Evolutionary conservation across 1,140 invertebrate genomes (phyloP), one percentile per base, ranked within the genome.

Genomic region (Drosophila parvula): DNA sequence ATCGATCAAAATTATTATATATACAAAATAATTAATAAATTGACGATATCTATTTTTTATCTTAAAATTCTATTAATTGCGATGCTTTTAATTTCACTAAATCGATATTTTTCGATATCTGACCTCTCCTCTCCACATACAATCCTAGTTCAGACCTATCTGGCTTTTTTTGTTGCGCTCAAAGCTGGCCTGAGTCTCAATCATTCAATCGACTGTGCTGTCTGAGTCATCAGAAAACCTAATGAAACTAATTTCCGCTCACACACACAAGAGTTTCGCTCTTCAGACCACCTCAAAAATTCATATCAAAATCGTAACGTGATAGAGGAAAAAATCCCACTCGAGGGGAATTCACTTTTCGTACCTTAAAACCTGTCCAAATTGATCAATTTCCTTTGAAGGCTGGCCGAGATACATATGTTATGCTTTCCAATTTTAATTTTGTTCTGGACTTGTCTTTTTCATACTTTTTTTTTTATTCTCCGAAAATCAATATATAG

Each of bases 211-310:
- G 38, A 48, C 27, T 16, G 6, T 12, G 6, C 30, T 40, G 69
- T 74, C 71, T 74, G 32, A 51, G 16, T 32, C 70, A 48, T 50
- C 43, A 75, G 73, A 74, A 53, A 64, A 53, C 57, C 70, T 76
- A 75, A 75, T 75, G 51, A 65, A 75, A 45, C 60, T 65, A 75
- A 75, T 75, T 75, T 75, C 73, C 73, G 73, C 64, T 64, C 18
- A 50, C 59, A 64, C 59, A 64, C 70, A 64, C 38, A 30, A 38
- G 34, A 44, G 14, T 14, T 36, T 36, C n/a, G 16, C 16, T 10
- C 18, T 32, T 14, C 16, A 30, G 43, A 30, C n/a, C 12, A 12
- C 14, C 18, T 41, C 44, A 32, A 59, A 73, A 59, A 40, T 38
- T 55, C 30, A 34, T 59, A 34, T 63, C 7, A 16, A n/a, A 34